Percentiles rank a stretch among this genome's conserved stretches.
Conservation (phyloP, 2,888 invertebrate genomes). For the Mantis religiosa region DNA sequence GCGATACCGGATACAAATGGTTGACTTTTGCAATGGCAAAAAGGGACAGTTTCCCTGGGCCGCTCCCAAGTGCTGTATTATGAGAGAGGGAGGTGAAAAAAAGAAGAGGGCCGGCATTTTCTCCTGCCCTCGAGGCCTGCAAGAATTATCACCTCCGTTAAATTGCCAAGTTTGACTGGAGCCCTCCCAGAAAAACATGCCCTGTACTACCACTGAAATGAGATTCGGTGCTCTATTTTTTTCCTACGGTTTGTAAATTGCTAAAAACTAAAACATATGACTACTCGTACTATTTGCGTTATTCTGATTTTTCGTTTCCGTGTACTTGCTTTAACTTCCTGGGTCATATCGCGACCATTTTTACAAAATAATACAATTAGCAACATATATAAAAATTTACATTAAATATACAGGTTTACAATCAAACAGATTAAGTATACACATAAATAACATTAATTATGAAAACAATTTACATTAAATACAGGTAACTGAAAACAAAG, state of each 20-base stretch:
- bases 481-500: too few species aligned
- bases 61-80: background rate
- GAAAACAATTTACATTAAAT: too few species aligned
- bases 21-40: background rate
- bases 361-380: too few species aligned
- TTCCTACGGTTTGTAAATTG: background rate
- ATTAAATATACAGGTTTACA: too few species aligned
- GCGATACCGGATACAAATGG: background rate
- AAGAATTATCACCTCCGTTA: background rate
- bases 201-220: background rate
- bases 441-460: too few species aligned
- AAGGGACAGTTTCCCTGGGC: background rate
- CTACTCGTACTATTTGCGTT: background rate
- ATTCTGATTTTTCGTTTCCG: too few species aligned
- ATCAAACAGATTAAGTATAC: too few species aligned
- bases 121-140: background rate
- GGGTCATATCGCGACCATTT: too few species aligned
- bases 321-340: too few species aligned
- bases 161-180: background rate
- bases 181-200: background rate
- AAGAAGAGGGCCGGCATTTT: too few species aligned
- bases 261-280: background rate
- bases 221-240: background rate
- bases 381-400: too few species aligned
- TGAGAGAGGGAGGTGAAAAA: too few species aligned